A percentile compares a stretch with the other conserved stretches of the same genome.
Conservation (phyloP, 2,113 vertebrate species). For the Sigmodon hispidus region DNA sequence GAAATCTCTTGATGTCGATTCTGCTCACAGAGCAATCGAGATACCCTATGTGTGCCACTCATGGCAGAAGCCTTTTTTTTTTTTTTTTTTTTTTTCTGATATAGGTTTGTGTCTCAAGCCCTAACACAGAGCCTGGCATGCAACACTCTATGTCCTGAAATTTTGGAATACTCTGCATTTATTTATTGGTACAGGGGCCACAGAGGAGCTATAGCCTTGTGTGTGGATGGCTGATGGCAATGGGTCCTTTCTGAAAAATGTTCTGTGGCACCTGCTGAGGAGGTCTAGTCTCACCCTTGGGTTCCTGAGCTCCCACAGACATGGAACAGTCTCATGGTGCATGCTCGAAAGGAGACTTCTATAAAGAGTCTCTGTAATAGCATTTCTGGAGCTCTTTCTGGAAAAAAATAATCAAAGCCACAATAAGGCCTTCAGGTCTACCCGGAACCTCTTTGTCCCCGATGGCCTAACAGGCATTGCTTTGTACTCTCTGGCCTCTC, state of each 20-base stretch:
- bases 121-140: background rate
- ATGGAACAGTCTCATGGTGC: fast-evolving
- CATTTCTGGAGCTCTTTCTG: background rate
- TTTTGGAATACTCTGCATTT: background rate
- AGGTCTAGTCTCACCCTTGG: background rate
- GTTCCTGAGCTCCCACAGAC: background rate
- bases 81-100: no score
- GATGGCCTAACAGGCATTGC: fast-evolving
- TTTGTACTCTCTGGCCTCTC: background rate
- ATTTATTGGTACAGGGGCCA: background rate
- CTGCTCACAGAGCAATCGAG: no score
- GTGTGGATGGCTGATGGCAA: fast-evolving
- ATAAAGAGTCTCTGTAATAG: background rate
- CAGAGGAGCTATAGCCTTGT: background rate
- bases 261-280: background rate
- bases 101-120: background rate
- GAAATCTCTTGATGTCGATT: no score
- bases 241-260: background rate
- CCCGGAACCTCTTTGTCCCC: background rate
- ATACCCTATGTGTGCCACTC: no score
- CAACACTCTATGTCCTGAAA: background rate
- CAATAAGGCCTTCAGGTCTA: fast-evolving
- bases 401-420: background rate
- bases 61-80: no score
- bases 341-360: background rate